Base-by-base conservation (phyloP, 2,113 vertebrate species). In the Progne subis region DNA sequence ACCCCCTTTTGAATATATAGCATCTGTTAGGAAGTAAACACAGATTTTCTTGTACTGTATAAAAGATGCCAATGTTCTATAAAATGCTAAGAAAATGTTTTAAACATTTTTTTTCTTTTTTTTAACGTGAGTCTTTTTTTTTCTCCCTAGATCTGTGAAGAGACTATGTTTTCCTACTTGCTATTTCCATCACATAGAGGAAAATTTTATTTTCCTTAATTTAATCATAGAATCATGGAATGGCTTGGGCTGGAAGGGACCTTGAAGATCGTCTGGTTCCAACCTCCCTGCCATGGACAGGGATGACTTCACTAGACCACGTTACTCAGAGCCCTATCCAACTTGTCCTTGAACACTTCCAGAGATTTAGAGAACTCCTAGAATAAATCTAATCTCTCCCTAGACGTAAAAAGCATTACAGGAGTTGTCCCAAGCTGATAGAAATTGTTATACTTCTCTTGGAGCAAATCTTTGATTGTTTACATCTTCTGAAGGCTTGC, bases 1-100 rank as follows among this genome's bases (percentile, higher is more conserved):
- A 49, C 50, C 21, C 41, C 6, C 21, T 90, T 90, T 87, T 6
- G 2, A 94, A 76, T 64, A 68, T 25, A 9, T 53, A 93, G 32
- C n/a, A 60, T 82, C 44, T 76, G 26, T 46, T 87, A 49, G 41
- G 61, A 94, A 82, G 17, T 60, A 91, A 91, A 87, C 52, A 81
- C 44, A 64, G 52, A 79, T 72, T 79, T 95, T 76, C 31, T 64
- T 75, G 39, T 64, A n/a, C 41, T 23, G 5, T 41, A 25, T 41
- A 32, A 75, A 82, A 72, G 26, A 75, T 75, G 28, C 20, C 65
- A 18, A 23, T 90, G 14, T 65, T 80, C 64, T 92, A 75, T 50
- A 82, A 91, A 92, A 87, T 68, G 32, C 29, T 47, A 85, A 75
- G 68, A 85, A 80, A 83, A 74, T 59, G 18, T 91, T 92, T 83